Percentiles rank a stretch among this genome's conserved stretches.
These are phyloP conservation scores for Chelon labrosus DNA, from an alignment of 2,797 vertebrate genomes.

Conservation along the genomic window DNA sequence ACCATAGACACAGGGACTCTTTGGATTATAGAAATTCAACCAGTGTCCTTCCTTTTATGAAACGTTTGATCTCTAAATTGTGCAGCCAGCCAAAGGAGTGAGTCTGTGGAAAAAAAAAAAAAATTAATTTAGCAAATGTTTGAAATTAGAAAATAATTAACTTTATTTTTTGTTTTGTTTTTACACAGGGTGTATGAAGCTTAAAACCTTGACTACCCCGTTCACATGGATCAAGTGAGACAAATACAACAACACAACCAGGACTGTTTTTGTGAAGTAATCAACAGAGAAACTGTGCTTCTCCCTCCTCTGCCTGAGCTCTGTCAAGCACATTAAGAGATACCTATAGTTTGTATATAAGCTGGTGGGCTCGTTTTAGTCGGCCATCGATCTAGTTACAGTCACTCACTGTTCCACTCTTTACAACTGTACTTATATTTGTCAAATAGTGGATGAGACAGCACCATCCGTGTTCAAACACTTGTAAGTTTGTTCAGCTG, in stretches of 20 bases:
- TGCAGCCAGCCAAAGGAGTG: not conserved
- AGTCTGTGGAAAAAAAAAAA: not conserved
- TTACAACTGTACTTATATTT: conserved; percentile 58
- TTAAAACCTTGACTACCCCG: conserved; percentile 58
- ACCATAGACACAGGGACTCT: not conserved
- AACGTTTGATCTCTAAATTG: not conserved
- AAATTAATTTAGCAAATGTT: not conserved
- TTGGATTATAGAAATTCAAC: not conserved
- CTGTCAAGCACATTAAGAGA: conserved; percentile 67
- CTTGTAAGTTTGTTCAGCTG: conserved; percentile 35
- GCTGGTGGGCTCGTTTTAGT: conserved; percentile 59
- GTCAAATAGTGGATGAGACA: conserved; percentile 44
- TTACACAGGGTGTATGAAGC: conserved; percentile 86
- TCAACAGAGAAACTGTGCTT: conserved; percentile 63
- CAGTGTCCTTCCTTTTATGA: not conserved
- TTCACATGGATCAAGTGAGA: conserved; percentile 47
- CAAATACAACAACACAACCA: conserved; percentile 31
- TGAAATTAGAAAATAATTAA: not conserved
- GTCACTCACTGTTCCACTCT: conserved; percentile 59
- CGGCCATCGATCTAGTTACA: conserved; percentile 47
- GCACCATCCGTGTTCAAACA: conserved; percentile 45
- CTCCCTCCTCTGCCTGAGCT: conserved; percentile 67
- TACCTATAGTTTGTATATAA: conserved; percentile 67
- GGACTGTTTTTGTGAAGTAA: conserved; percentile 70
- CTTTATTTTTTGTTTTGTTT: conserved; percentile 16